Percentiles rank a stretch among this genome's conserved stretches.
These are phyloP conservation scores for Tipula vernalis DNA, from an alignment of 2,888 invertebrate species.

Conservation along the genomic window DNA sequence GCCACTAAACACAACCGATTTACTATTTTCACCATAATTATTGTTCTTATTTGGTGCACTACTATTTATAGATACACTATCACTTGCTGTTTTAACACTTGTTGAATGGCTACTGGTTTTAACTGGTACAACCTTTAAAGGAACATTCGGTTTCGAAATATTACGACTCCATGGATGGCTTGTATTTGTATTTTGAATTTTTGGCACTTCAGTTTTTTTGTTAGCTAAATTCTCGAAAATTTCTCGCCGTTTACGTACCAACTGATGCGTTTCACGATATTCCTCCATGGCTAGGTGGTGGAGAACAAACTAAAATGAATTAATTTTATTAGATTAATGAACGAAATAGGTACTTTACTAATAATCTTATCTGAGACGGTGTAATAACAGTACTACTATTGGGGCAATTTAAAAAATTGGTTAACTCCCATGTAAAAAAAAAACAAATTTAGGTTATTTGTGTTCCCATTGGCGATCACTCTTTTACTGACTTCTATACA, in stretches of 20 bases:
- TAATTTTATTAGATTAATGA: neutral
- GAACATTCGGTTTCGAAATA: neutral
- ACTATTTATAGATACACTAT: neutral
- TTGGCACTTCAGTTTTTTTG: neutral
- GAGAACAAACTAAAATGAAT: neutral
- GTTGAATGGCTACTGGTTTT: neutral
- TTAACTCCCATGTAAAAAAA: too few species aligned
- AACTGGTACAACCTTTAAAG: neutral
- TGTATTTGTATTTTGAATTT: neutral
- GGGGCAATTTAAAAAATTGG: too few species aligned
- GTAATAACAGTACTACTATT: too few species aligned
- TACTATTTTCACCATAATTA: neutral
- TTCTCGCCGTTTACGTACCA: neutral
- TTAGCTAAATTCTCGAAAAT: neutral
- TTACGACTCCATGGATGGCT: neutral
- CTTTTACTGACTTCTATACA: too few species aligned
- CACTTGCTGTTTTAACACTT: neutral
- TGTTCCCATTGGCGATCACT: too few species aligned
- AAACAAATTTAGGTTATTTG: too few species aligned
- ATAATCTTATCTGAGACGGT: neutral
- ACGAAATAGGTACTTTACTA: neutral
- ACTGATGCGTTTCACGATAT: neutral
- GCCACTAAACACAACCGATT: neutral
- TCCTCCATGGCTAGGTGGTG: neutral
- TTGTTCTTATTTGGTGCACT: neutral